These are phyloP conservation scores for Agapornis canus DNA, from an alignment of 2,797 vertebrate species.

Conservation along the genomic window DNA sequence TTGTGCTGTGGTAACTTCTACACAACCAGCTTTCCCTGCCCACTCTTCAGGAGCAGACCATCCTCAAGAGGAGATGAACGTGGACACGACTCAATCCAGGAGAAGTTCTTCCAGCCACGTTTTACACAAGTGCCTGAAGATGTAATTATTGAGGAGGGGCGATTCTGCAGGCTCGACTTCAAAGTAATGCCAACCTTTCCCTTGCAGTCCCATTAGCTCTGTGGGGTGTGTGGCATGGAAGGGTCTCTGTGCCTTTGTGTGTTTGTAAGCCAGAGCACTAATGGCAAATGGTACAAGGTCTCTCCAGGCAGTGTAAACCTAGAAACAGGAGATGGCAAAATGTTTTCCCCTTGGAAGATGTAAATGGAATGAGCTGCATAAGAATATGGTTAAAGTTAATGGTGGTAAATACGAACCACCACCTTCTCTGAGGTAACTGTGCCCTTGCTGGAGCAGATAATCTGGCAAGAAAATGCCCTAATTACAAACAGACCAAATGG, in stretches of 20 bases:
- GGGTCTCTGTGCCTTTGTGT: background rate
- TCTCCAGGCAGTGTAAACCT: background rate
- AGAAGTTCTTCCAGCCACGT: conserved; percentile 93
- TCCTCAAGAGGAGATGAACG: conserved; percentile 82
- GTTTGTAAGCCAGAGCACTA: background rate
- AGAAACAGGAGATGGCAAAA: background rate
- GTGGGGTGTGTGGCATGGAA: background rate
- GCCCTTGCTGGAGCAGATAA: background rate
- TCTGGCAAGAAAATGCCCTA: background rate
- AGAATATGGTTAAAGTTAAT: background rate
- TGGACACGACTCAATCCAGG: conserved; percentile 89
- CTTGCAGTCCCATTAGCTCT: background rate
- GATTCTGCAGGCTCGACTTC: conserved; percentile 94
- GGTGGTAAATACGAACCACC: background rate
- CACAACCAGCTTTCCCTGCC: background rate
- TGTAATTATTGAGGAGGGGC: conserved; percentile 89
- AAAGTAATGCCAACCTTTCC: conserved; percentile 81
- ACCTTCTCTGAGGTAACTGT: background rate
- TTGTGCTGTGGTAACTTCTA: background rate
- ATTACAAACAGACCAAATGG: background rate
- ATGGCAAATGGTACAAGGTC: background rate
- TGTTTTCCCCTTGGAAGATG: background rate
- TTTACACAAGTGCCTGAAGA: conserved; percentile 92
- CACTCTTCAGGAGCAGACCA: conserved; percentile 82
- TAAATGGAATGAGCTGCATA: background rate